These are phyloP conservation scores for Tenualosa ilisha DNA, from an alignment of 2,797 vertebrate species.

Conservation along the genomic window DNA sequence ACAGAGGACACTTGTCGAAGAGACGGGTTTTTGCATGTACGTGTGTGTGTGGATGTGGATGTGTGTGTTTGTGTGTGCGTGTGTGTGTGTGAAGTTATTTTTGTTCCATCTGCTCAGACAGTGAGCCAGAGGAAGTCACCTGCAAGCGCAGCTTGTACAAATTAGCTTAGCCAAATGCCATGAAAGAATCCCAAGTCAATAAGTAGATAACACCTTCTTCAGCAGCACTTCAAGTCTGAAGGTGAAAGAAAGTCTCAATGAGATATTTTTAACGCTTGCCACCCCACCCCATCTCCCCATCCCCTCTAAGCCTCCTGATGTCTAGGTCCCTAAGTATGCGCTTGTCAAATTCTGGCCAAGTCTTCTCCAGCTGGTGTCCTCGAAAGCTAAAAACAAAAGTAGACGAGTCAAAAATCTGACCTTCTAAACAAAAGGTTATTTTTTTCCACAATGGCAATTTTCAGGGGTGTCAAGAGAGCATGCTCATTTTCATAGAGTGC, in stretches of 20 bases:
- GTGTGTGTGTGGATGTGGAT: background rate
- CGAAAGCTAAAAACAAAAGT: background rate
- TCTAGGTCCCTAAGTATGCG: background rate
- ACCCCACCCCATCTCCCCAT: too few relatives aligned
- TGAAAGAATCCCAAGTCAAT: background rate
- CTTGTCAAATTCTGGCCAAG: constrained; percentile 1
- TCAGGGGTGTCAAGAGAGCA: background rate
- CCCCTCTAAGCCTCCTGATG: background rate
- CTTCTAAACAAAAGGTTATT: background rate
- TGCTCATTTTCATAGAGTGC: background rate
- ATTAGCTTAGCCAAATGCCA: background rate
- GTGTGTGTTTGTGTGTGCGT: too few relatives aligned
- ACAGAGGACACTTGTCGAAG: background rate
- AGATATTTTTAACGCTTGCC: background rate
- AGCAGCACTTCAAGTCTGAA: background rate
- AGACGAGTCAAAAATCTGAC: background rate
- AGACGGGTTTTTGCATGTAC: background rate
- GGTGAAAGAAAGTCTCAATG: background rate
- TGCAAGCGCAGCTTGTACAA: background rate
- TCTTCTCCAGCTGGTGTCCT: background rate
- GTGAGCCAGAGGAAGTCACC: background rate
- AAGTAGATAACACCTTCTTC: background rate
- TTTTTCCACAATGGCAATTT: background rate
- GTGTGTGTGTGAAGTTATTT: background rate
- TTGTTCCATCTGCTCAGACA: background rate